phyloP scores from a whole-genome alignment of 2,797 vertebrate genomes.

The Platalea minor region DNA sequence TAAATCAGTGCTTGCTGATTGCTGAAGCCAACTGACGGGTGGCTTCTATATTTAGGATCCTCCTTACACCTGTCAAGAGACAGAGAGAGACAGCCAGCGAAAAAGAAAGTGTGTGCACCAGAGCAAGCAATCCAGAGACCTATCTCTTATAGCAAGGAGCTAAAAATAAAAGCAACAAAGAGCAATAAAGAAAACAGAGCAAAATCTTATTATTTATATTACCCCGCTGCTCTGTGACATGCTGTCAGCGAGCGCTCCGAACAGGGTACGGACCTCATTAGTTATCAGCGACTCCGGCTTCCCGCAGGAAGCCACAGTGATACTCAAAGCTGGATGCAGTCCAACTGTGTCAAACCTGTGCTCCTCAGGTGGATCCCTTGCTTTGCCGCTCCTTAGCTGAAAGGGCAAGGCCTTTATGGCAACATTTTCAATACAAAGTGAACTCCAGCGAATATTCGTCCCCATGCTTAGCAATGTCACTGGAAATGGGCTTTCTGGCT shows the following conservation, averaged over 20 bases:
- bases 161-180: constrained; percentile 73
- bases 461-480: not conserved
- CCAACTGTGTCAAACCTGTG: constrained; percentile 61
- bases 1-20: constrained; percentile 48
- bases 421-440: not conserved
- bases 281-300: constrained; percentile 25
- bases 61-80: constrained; percentile 71
- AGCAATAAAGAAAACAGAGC: constrained; percentile 47
- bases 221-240: constrained; percentile 46
- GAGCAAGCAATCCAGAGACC: constrained; percentile 52
- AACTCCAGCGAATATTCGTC: not conserved
- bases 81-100: constrained; percentile 17
- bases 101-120: constrained; percentile 15
- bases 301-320: not conserved
- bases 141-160: constrained; percentile 41
- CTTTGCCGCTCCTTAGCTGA: not conserved
- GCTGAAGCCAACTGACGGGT: constrained; percentile 56
- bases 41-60: constrained; percentile 63
- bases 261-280: constrained; percentile 42
- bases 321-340: constrained; percentile 14
- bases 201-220: constrained; percentile 69
- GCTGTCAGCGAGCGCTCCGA: constrained; percentile 48
- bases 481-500: not conserved
- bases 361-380: constrained; percentile 30
- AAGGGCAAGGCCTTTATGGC: not conserved